These are phyloP conservation scores for Amitus sp. DNA, from an alignment of 2,888 invertebrate species.

Conservation along the genomic window DNA sequence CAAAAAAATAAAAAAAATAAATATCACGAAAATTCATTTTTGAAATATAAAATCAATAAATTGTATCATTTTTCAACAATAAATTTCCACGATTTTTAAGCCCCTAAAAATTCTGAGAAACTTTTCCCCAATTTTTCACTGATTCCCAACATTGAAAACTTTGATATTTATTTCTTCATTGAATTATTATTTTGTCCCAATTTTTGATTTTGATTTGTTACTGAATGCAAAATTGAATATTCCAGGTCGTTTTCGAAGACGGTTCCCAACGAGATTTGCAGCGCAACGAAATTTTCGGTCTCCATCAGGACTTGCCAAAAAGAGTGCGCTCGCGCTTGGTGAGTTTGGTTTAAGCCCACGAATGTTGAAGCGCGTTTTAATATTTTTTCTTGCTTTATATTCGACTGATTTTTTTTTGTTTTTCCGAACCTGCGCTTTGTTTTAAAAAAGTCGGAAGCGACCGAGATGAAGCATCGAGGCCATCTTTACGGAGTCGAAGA, in stretches of 20 bases:
- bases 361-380: slow-evolving; percentile 6
- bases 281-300: slow-evolving; percentile 68
- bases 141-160: too few relatives aligned
- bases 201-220: too few relatives aligned
- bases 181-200: too few relatives aligned
- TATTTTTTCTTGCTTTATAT: slow-evolving; percentile 23
- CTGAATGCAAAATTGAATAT: slow-evolving; percentile 12
- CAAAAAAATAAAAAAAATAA: too few relatives aligned
- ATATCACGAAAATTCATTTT: too few relatives aligned
- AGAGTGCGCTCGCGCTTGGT: slow-evolving; percentile 68
- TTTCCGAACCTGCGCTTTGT: slow-evolving; percentile 43
- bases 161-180: too few relatives aligned
- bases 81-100: too few relatives aligned
- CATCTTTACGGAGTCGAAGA: slow-evolving; percentile 67
- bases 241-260: slow-evolving; percentile 68
- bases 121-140: too few relatives aligned
- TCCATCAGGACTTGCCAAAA: slow-evolving; percentile 70
- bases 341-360: slow-evolving; percentile 55
- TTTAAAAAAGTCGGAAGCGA: slow-evolving; percentile 67
- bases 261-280: slow-evolving; percentile 66
- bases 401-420: slow-evolving; percentile 19
- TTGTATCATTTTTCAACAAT: too few relatives aligned
- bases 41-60: too few relatives aligned
- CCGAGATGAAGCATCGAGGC: slow-evolving; percentile 68
- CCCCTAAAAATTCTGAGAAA: too few relatives aligned